These are phyloP conservation scores for Teleogryllus occipitalis DNA, from an alignment of 1,140 invertebrate species.

Conservation along the genomic window DNA sequence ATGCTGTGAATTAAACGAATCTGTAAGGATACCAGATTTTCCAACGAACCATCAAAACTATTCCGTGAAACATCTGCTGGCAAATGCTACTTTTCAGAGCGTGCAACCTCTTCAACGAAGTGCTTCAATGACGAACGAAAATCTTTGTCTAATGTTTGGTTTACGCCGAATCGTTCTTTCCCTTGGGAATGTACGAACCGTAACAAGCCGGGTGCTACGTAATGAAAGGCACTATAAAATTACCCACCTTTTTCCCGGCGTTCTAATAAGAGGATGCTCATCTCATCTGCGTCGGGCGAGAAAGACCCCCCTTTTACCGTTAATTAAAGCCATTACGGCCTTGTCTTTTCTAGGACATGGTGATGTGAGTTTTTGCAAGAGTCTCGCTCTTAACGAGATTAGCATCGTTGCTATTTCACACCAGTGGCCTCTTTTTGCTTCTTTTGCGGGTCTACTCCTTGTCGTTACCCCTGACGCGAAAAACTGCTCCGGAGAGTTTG, in stretches of 20 bases:
- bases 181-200: too few species aligned
- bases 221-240: neutral
- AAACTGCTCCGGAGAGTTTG: neutral
- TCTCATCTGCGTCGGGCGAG: neutral
- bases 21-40: too few species aligned
- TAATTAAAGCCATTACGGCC: neutral
- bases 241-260: neutral
- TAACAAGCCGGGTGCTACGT: neutral
- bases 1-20: too few species aligned
- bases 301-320: neutral
- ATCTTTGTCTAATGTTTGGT: too few species aligned
- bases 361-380: neutral
- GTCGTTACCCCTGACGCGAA: neutral
- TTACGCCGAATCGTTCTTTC: too few species aligned
- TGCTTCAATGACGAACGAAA: too few species aligned
- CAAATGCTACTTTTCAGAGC: too few species aligned
- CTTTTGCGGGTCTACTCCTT: neutral
- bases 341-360: constrained; percentile 1
- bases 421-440: neutral
- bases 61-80: too few species aligned
- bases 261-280: neutral
- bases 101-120: too few species aligned
- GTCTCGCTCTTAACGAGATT: neutral
- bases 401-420: neutral
- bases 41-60: too few species aligned